Evolutionary conservation across 1,140 invertebrate species (phyloP), one percentile per base, ranked within the genome.

Genomic region (Brachionus sp.): DNA sequence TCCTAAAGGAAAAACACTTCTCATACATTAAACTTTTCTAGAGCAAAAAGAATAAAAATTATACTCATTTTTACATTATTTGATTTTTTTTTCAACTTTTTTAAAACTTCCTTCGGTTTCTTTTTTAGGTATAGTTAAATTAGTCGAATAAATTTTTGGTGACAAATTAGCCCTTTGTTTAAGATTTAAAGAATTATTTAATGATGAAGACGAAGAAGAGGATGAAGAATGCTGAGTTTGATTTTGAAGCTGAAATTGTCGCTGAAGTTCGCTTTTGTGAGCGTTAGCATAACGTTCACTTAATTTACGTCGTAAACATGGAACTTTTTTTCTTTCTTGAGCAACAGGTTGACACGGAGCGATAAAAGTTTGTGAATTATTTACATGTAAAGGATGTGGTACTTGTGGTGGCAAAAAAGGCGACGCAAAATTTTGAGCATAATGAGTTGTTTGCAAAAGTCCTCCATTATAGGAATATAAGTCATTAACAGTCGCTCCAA

Each of bases 261-360:
- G 64, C 35, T 68, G 39, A 10, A 75, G 25, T 75, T 70, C 66
- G 37, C 42, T 29, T 75, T 75, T 75, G 44, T 75, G 70, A 1
- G 66, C 66, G 46, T 80, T 39, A 13, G 77, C 77, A 62, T 66
- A 62, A 12, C 33, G 53, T 44, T 80, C 77, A 37, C 77, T 80
- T 42, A 80, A 44, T 35, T 80, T 80, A 1, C 77, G 19, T 9
- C 53, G 57, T 12, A 80, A 42, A 29, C 50, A 62, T 19, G 77
- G 37, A 23, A 62, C 57, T 42, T 80, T 80, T 44, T 80, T 80
- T 35, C 77, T 12, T 19, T 80, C 77, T 23, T 57, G 77, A 25
- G 39, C 19, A 16, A 70, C 66, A 0, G 66, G 66, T 39, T 70
- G 66, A 70, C 66, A 37, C 5, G 66, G 66, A 16, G 66, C 33